Evolutionary conservation across 2,113 vertebrate genomes (phyloP), one percentile per base, ranked within the genome.

Genomic region (Eublepharis macularius): DNA sequence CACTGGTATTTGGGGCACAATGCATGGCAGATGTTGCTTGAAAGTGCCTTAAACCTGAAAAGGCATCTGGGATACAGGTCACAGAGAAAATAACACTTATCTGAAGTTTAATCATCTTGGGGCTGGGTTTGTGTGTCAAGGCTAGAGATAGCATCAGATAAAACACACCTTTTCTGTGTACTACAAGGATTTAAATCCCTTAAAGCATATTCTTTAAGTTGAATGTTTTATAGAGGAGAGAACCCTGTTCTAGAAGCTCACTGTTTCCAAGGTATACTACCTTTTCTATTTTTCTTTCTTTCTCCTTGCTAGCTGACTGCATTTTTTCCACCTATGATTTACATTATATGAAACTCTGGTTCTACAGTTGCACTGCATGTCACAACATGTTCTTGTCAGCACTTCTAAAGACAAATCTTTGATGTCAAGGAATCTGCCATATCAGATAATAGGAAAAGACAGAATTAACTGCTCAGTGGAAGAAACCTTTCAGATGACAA

Each of bases 271-370:
- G 24, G 41, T 49, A 47, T 45, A 19, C 24, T 45, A 45, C 26
- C 32, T 13, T 47, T 16, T 68, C 73, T 2, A 0, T 8, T 79
- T 63, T 65, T 2, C 10, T 85, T 79, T 29, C 78, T 87, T 57
- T 34, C 41, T 47, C 11, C 26, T 26, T 76, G 87, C 65, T 24
- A 39, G 5, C 2, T 0, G 43, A 36, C 47, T 89, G 82, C 4
- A 29, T 11, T 74, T 51, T n/a, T 84, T 51, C 21, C 1, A 0
- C 11, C 34, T 68, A 36, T 76, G n/a, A 85, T 70, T 81, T 70
- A 54, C 17, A 12, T 51, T 0, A 76, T 9, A 24, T 0, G 6
- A 87, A 82, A 16, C 17, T 21, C 19, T 1, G 0, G 4, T 14
- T 81, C 86, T 2, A 0, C 4, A 76, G 21, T 47, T 34, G 10